Evolutionary conservation across 2,797 vertebrate species (phyloP), one percentile per base, ranked within the genome.

Genomic region (Iguana delicatissima): DNA sequence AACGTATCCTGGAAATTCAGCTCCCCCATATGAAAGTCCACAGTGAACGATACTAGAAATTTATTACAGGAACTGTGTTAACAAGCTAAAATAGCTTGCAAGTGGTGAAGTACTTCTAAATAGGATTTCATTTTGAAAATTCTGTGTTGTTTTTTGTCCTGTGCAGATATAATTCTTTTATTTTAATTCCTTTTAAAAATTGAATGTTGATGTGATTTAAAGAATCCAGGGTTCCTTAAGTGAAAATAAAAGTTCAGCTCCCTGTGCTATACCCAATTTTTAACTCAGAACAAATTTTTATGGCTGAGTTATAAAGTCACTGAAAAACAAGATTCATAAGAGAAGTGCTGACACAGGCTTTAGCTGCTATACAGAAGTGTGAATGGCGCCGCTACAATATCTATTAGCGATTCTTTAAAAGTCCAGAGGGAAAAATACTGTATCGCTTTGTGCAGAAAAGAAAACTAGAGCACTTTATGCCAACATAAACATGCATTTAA

Each of bases 401-500:
- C 97, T 97, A 96, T 96, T 96, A 93, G 94, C 95, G 96, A 97
- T 96, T 96, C 95, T 96, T 96, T 94, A 94, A 96, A 97, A 95
- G 95, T 97, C 96, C 96, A 73, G 55, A 1, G 35, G 13, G 96
- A 94, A 97, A 97, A 97, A 97, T 95, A 96, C 94, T 97, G 95
- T 97, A 96, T 96, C 96, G 92, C 95, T 95, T 95, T 89, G 90
- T 93, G 96, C 67, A 52, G 52, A 38, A 82, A 83, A 83, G 93
- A 95, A 94, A 94, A 91, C 92, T 95, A 95, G 95, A 91, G 92
- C 89, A 95, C 91, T 95, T 96, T 96, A 96, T 96, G 97, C 97
- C 96, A 97, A 96, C 93, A 95, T 96, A 97, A 97, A 97, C 97
- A 97, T 96, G 96, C 96, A 96, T 97, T 98, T 97, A 97, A 97